Conservation (phyloP, 2,888 invertebrate genomes). For the Colletes collaris region DNA sequence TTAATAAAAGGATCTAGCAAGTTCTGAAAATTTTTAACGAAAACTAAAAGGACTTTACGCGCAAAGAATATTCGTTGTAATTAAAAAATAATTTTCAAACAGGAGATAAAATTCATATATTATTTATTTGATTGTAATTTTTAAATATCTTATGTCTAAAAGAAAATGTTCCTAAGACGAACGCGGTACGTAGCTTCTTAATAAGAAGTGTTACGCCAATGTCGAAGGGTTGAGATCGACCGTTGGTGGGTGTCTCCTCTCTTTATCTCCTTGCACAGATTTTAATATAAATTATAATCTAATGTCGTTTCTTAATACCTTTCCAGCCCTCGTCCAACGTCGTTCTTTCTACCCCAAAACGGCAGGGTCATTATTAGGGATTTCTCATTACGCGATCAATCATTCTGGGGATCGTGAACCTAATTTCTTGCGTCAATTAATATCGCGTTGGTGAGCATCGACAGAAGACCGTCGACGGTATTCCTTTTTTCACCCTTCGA, state of each 20-base stretch:
- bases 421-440: conserved; percentile 82
- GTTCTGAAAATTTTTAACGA: not conserved
- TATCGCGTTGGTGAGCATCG: conserved; percentile 73
- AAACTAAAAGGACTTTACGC: not conserved
- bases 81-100: not conserved
- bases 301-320: conserved; percentile 82
- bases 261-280: conserved; percentile 82
- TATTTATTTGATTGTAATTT: not conserved
- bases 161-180: not conserved
- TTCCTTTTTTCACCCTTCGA: conserved; percentile 53
- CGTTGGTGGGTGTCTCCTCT: conserved; percentile 74
- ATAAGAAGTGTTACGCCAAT: conserved; percentile 71
- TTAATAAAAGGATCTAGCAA: not conserved
- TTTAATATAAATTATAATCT: conserved; percentile 83
- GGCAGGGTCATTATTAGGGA: conserved; percentile 81
- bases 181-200: conserved; percentile 28
- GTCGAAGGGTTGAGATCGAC: conserved; percentile 77
- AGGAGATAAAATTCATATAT: not conserved
- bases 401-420: conserved; percentile 77
- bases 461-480: conserved; percentile 58
- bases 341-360: conserved; percentile 70
- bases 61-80: not conserved
- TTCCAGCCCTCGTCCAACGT: conserved; percentile 62
- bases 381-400: conserved; percentile 82
- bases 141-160: not conserved